A percentile compares a stretch with the other conserved stretches of the same genome.
Conservation (phyloP, 2,797 vertebrate species). For the Euphonia xanthogaster region DNA sequence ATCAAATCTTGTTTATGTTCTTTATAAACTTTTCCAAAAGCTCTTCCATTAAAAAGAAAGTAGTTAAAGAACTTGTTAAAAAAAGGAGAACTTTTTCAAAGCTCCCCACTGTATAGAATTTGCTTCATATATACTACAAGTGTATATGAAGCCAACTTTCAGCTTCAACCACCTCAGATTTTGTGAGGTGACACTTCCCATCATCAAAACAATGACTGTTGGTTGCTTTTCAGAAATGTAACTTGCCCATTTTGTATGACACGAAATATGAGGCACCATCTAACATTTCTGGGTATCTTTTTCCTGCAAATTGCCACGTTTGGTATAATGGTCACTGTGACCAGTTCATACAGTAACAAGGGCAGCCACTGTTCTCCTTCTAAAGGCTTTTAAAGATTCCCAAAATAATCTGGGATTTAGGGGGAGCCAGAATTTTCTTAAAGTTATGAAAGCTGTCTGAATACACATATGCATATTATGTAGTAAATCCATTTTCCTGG, state of each 20-base stretch:
- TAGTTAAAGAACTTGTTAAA: background rate
- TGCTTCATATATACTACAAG: background rate
- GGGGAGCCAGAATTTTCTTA: accelerated
- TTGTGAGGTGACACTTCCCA: background rate
- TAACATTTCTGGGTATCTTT: background rate
- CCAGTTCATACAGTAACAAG: background rate
- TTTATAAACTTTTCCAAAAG: background rate
- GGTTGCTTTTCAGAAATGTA: background rate
- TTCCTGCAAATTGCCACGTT: background rate
- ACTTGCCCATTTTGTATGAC: background rate
- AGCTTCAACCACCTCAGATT: background rate
- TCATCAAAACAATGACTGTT: background rate
- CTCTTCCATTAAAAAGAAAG: background rate
- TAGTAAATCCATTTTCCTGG: background rate
- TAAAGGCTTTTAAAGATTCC: background rate
- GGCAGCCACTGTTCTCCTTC: background rate
- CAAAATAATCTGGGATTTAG: background rate
- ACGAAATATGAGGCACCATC: background rate
- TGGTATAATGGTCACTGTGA: background rate
- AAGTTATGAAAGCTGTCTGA: background rate
- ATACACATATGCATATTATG: background rate
- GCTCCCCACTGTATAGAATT: background rate
- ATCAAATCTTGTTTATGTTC: background rate
- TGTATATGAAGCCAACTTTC: background rate
- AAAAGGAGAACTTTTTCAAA: background rate